phyloP scores from a whole-genome alignment of 2,797 vertebrate species.

The Antrozous pallidus region DNA sequence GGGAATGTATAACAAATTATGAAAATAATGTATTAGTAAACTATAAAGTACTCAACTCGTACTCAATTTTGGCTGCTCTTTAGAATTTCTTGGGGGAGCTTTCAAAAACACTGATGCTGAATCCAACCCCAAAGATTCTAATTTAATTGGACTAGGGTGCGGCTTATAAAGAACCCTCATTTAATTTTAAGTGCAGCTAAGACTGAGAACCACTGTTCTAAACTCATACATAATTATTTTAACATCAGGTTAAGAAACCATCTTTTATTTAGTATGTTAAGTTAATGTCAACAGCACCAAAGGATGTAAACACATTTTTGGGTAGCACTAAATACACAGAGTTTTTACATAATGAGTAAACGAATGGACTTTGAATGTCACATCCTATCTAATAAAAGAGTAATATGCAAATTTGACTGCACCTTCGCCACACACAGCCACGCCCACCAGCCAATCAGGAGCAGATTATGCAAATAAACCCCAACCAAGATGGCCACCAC shows the following conservation, averaged over 20 bases:
- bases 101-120: background rate
- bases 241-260: background rate
- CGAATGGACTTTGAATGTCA: background rate
- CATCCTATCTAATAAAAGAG: too few relatives aligned
- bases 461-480: too few relatives aligned
- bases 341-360: slow-evolving; percentile 44
- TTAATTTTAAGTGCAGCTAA: slow-evolving; percentile 1
- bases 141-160: background rate
- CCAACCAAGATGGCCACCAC: too few relatives aligned
- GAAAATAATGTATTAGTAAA: background rate
- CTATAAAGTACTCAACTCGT: background rate
- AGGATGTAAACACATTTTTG: background rate
- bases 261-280: slow-evolving; percentile 5
- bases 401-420: too few relatives aligned
- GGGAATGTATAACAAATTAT: background rate
- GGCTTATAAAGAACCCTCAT: background rate
- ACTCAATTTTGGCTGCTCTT: slow-evolving; percentile 16
- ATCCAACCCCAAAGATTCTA: background rate
- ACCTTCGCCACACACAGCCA: too few relatives aligned
- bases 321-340: background rate
- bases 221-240: background rate
- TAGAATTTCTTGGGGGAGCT: background rate
- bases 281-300: background rate
- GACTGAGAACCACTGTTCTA: background rate
- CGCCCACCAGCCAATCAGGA: too few relatives aligned